These are phyloP conservation scores for Tipula confusa DNA, from an alignment of 2,888 invertebrate genomes.

Conservation along the genomic window DNA sequence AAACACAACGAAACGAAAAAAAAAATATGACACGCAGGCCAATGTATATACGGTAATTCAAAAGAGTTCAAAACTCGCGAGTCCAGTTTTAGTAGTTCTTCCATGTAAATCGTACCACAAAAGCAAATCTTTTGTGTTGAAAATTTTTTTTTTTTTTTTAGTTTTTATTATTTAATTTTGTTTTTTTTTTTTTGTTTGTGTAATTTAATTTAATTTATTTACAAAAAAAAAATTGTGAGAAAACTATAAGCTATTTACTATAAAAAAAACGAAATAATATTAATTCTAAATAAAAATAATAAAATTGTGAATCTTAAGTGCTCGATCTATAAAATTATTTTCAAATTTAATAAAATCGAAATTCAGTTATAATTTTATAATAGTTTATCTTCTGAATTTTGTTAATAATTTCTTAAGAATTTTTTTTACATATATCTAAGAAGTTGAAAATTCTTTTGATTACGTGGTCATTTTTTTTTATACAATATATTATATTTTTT, in stretches of 20 bases:
- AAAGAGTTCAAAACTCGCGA: slow-evolving; percentile 29
- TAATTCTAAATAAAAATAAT: background rate
- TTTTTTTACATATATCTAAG: background rate
- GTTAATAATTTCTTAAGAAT: slow-evolving; percentile 15
- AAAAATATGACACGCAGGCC: slow-evolving; percentile 28
- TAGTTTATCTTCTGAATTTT: background rate
- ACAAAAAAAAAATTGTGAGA: background rate
- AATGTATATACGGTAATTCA: slow-evolving; percentile 20
- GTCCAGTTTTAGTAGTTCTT: slow-evolving; percentile 27
- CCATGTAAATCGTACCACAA: slow-evolving; percentile 15
- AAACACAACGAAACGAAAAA: background rate
- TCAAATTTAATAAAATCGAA: background rate
- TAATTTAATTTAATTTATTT: background rate
- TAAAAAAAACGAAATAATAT: background rate
- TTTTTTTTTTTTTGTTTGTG: background rate
- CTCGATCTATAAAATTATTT: background rate
- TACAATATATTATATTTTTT: too few relatives aligned
- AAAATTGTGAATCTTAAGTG: background rate
- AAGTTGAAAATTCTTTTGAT: slow-evolving; percentile 20
- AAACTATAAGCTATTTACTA: background rate
- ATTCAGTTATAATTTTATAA: slow-evolving; percentile 13
- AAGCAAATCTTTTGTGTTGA: background rate
- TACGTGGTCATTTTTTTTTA: slow-evolving; percentile 20
- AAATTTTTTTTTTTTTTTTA: background rate
- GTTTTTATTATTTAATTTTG: slow-evolving; percentile 27